Evolutionary conservation across 1,140 invertebrate species (phyloP), one percentile per base, ranked within the genome.

Genomic region (Coenobita brevimanus): DNA sequence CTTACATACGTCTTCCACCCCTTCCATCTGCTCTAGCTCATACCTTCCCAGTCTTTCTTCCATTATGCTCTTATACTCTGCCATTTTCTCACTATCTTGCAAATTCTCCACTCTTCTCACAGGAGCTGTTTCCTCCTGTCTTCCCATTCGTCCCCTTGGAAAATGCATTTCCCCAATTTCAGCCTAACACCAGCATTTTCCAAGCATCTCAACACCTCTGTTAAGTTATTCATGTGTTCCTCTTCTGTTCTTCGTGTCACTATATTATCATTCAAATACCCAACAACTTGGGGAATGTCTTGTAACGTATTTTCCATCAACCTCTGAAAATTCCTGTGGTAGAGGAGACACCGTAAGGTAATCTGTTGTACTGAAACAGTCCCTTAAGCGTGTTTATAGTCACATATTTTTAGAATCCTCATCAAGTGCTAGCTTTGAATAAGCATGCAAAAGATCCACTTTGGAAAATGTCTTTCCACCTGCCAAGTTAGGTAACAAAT

Each of bases 331-430:
- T 36, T 73, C 41, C 69, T 13, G 6, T 30, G 69, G 69, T 38
- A 36, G 69, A 73, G 0, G 69, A 73, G 41, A 73, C 69, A 13
- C 69, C 36, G 41, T 15, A 33, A 13, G 2, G 69, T 38, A 73
- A 21, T 27, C 2, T n/a, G 27, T 73, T 73, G 33, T 73, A 73
- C 4, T 15, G 1, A 38, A 73, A 73, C 38, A 30, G 41, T 6
- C 69, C 69, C 33, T 73, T 73, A 73, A 36, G 2, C 6, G 69
- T 73, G 27, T 73, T 73, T 36, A 73, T 73, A 10, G 69, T 36
- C 8, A 73, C 33, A 38, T 2, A 38, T 38, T 73, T 73, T 33
- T 73, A 2, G 30, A 73, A 36, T 73, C 69, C 0, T 73, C 2
- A n/a, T 73, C 69, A n/a, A 80, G 50, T 54, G 10, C 3, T 30